A percentile compares a stretch with the other conserved stretches of the same genome.
phyloP scores from a whole-genome alignment of 2,113 vertebrate species.

The Nanger granti region DNA sequence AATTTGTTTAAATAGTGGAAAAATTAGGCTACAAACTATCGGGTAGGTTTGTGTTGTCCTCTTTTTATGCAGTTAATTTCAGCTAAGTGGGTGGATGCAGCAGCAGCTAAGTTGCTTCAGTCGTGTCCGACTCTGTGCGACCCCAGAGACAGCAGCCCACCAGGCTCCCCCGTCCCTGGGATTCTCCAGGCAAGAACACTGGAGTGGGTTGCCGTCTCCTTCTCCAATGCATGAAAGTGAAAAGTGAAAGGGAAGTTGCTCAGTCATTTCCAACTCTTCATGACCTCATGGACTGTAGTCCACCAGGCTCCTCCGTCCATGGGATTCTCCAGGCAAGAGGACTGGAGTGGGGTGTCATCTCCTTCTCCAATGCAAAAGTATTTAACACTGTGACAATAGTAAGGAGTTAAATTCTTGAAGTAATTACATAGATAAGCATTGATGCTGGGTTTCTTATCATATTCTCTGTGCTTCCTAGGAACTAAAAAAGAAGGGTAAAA shows the following conservation, averaged over 20 bases:
- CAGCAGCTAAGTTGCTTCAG: not conserved
- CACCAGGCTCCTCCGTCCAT: not conserved
- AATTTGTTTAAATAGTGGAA: not conserved
- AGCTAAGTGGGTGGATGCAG: not conserved
- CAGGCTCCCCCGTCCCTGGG: not conserved
- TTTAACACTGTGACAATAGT: not conserved
- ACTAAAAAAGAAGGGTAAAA: not conserved
- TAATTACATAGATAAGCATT: not conserved
- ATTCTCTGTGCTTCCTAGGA: not conserved
- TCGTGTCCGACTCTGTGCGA: rapidly evolving
- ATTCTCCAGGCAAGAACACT: not conserved
- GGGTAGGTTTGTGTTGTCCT: not conserved
- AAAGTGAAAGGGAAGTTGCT: not conserved
- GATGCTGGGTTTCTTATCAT: not conserved
- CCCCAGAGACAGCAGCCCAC: not conserved
- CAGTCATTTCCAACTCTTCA: not conserved
- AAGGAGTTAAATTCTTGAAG: not conserved
- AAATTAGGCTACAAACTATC: not conserved
- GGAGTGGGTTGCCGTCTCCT: not conserved
- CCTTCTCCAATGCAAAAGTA: not conserved
- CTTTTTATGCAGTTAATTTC: not conserved
- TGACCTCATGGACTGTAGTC: not conserved
- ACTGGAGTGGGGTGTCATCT: not conserved
- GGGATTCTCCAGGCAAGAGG: not conserved
- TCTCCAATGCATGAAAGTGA: not conserved